Evolutionary conservation across 2,888 invertebrate species (phyloP).

Genomic region (Anarsia innoxiella): DNA sequence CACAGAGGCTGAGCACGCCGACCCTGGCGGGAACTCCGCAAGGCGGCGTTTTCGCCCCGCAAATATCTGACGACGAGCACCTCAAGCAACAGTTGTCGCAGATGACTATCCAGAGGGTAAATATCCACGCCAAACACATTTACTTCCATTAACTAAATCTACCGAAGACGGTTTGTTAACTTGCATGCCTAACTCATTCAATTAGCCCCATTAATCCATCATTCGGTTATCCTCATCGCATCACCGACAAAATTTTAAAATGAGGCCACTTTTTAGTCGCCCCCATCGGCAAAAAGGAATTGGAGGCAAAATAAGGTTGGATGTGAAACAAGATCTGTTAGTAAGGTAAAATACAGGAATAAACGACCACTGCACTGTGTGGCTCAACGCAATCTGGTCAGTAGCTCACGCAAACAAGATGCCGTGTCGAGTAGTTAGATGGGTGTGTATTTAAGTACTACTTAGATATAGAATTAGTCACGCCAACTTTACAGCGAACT

Average conservation of each 20-base stretch:
- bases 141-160: background rate
- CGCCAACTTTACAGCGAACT: no score
- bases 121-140: conserved; percentile 25
- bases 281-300: conserved; percentile 67
- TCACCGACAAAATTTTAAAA: conserved; percentile 43
- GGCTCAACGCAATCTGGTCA: conserved; percentile 35
- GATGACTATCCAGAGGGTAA: conserved; percentile 69
- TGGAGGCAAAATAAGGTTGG: conserved; percentile 72
- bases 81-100: conserved; percentile 68
- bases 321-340: conserved; percentile 67
- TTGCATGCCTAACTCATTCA: no score
- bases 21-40: conserved; percentile 58
- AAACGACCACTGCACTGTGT: conserved; percentile 53
- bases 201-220: no score
- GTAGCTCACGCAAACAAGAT: conserved; percentile 20
- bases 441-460: no score
- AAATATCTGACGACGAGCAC: conserved; percentile 63
- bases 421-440: conserved; percentile 9
- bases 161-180: background rate
- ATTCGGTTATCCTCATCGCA: background rate
- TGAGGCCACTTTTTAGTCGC: conserved; percentile 66
- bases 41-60: conserved; percentile 61
- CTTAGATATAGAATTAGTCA: no score
- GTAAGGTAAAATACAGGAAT: conserved; percentile 60
- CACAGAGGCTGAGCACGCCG: conserved; percentile 63